Percentiles rank a stretch among this genome's conserved stretches.
Conservation (phyloP, 2,888 invertebrate genomes). For the Agonum fuliginosum region DNA sequence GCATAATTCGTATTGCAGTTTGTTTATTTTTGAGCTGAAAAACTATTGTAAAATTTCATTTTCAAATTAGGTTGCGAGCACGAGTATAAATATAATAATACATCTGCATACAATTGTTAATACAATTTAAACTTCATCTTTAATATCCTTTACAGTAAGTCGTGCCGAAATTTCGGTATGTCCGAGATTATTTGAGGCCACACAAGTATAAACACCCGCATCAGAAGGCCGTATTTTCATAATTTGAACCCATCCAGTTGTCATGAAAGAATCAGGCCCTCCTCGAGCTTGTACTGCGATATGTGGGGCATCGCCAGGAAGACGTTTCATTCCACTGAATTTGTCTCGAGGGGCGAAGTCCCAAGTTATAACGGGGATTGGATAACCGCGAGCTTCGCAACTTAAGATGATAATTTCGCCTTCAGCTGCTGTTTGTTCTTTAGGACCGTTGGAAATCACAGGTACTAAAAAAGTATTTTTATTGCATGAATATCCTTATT, state of each 20-base stretch:
- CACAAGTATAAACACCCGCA: constrained; percentile 42
- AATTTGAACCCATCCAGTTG: constrained; percentile 43
- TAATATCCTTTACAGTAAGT: constrained; percentile 6
- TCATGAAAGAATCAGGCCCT: constrained; percentile 38
- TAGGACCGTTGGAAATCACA: constrained; percentile 19
- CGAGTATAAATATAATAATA: no score
- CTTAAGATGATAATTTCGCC: constrained; percentile 23
- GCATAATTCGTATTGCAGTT: no score
- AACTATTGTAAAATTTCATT: neutral
- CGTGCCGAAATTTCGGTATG: constrained; percentile 25
- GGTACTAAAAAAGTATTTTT: constrained; percentile 39
- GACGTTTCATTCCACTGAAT: neutral
- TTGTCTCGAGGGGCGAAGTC: constrained; percentile 7
- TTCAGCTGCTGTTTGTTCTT: neutral
- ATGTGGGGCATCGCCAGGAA: constrained; percentile 24
- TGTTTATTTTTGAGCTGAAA: no score
- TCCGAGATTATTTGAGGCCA: constrained; percentile 41
- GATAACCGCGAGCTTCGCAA: constrained; percentile 40
- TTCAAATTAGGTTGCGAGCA: no score
- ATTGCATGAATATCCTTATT: no score
- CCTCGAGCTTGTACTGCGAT: constrained; percentile 44
- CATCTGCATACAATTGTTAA: no score
- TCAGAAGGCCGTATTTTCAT: neutral
- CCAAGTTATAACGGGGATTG: constrained; percentile 45
- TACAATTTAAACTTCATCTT: neutral